phyloP scores from a whole-genome alignment of 2,113 vertebrate species.

The Nibea albiflora region DNA sequence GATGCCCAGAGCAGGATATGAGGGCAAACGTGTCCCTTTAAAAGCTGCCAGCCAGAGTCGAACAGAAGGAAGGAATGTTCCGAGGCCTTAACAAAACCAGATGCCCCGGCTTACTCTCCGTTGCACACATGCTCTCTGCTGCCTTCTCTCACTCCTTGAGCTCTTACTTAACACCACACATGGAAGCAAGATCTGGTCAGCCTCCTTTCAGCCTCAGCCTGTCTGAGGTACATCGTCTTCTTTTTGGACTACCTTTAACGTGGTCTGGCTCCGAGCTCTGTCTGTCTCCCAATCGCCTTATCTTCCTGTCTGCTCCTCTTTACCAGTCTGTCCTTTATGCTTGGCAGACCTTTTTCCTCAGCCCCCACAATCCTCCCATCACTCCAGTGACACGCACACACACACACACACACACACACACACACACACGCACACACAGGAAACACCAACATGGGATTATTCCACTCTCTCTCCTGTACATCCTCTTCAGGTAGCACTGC shows the following conservation, averaged over 20 bases:
- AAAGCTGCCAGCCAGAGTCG: constrained; percentile 78
- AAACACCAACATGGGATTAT: constrained; percentile 63
- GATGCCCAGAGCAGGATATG: constrained; percentile 81
- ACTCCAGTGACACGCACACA: constrained; percentile 22
- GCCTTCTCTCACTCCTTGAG: constrained; percentile 42
- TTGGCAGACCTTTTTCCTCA: constrained; percentile 59
- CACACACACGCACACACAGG: constrained; percentile 13
- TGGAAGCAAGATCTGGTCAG: constrained; percentile 53
- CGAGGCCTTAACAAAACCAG: constrained; percentile 82
- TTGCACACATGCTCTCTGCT: constrained; percentile 60
- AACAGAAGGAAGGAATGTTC: constrained; percentile 83
- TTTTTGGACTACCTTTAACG: constrained; percentile 39
- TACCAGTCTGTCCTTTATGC: constrained; percentile 40
- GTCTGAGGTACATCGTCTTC: constrained; percentile 50
- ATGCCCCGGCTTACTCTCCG: constrained; percentile 71
- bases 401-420: constrained; percentile 6
- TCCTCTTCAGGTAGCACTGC: constrained; percentile 71
- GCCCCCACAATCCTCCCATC: constrained; percentile 40
- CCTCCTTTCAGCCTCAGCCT: constrained; percentile 30
- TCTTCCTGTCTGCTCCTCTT: constrained; percentile 58
- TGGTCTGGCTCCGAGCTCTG: constrained; percentile 40
- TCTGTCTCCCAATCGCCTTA: constrained; percentile 70
- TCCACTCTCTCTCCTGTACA: constrained; percentile 67
- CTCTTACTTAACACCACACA: constrained; percentile 58
- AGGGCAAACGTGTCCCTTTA: constrained; percentile 75